Evolutionary conservation across 2,113 vertebrate species (phyloP).

Genomic region (Illadopsis cleaveri): DNA sequence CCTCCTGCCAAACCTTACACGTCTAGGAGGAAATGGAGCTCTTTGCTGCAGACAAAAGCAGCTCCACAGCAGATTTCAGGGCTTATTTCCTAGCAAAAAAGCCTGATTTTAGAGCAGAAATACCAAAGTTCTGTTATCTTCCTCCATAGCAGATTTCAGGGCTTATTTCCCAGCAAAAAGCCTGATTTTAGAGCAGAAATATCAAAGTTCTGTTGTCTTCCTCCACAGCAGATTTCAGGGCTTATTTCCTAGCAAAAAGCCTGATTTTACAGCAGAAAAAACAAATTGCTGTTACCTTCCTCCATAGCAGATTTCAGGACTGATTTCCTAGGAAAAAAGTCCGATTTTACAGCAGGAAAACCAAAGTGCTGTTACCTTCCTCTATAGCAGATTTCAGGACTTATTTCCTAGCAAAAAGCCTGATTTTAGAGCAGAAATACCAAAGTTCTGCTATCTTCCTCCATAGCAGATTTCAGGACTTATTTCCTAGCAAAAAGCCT

Average conservation of each 20-base stretch:
- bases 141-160: neutral
- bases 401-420: neutral
- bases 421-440: neutral
- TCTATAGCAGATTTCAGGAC: neutral
- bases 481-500: neutral
- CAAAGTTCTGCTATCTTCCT: neutral
- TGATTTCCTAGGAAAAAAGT: neutral
- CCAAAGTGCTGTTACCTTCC: neutral
- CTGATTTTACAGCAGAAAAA: too few relatives aligned
- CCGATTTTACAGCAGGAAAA: neutral
- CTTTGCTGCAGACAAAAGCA: neutral
- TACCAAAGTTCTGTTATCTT: neutral
- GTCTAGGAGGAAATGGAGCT: neutral
- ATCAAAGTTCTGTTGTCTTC: too few relatives aligned
- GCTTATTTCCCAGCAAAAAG: neutral
- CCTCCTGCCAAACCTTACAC: neutral
- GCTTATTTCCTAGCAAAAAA: neutral
- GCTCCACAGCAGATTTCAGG: neutral
- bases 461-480: neutral
- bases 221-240: too few relatives aligned
- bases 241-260: too few relatives aligned
- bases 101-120: neutral
- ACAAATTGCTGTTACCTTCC: neutral
- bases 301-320: neutral
- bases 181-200: neutral